phyloP scores from a whole-genome alignment of 2,113 vertebrate genomes.

The Ascaphus truei region DNA sequence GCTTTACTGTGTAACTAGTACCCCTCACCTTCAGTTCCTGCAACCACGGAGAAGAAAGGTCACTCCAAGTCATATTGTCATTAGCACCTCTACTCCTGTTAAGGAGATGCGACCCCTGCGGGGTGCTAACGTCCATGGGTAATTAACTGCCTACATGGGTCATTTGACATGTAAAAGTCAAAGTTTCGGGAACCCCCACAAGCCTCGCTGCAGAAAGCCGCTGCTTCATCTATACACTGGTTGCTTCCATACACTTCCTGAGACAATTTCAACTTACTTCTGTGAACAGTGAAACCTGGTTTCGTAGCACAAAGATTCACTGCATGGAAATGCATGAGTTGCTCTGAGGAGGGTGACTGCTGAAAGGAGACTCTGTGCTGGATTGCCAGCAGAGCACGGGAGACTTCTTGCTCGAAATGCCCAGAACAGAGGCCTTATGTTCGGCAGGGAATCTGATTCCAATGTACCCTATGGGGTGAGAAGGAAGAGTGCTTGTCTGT shows the following conservation, averaged over 20 bases:
- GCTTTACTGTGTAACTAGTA: too few species aligned
- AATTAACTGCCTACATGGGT: neutral
- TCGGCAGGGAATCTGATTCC: neutral
- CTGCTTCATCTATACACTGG: neutral
- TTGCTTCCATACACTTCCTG: neutral
- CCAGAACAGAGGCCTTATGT: conserved; percentile 10
- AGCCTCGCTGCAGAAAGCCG: neutral
- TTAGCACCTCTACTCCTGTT: neutral
- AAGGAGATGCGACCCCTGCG: neutral
- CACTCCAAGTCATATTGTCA: too few species aligned
- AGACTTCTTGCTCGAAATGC: neutral
- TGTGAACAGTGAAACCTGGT: neutral
- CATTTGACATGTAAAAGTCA: neutral
- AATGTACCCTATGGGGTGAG: neutral
- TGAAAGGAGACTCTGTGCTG: conserved; percentile 18
- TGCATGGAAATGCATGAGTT: conserved; percentile 11
- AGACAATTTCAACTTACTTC: neutral
- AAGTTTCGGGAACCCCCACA: neutral
- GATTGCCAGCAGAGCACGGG: conserved; percentile 1
- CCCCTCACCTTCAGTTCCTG: too few species aligned
- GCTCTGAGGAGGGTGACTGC: neutral
- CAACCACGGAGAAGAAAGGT: too few species aligned
- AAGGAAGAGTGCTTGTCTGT: neutral
- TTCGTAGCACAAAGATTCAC: conserved; percentile 13
- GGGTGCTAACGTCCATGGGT: neutral